Base-by-base conservation (phyloP, 2,888 invertebrate genomes). In the Philonicus albiceps region DNA sequence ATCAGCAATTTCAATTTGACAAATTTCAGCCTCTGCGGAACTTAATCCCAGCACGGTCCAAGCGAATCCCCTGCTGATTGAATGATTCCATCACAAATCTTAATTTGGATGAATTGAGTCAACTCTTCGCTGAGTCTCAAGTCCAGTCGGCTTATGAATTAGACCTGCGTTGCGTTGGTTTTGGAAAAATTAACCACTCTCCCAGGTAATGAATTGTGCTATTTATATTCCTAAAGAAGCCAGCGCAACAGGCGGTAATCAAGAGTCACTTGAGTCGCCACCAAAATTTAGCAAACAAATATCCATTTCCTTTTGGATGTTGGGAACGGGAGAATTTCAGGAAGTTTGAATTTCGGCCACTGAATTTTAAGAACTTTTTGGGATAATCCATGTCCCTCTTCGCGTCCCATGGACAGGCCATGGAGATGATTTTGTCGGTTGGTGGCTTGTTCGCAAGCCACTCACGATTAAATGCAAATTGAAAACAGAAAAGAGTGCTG, bases 391-490 rank as follows among this genome's bases (percentile, higher is more conserved):
- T 11, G 8, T 37, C 64, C 8, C 22, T 19, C 2, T 22, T 22
- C 64, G 27, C 1, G 22, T 27, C 64, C 73, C 3, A 22, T 64
- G 22, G 19, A 6, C 22, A 1, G 27, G 22, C 7, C 22, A 37
- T 40, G 22, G 76, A 19, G 19, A 37, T 22, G 43, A 76, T 76
- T 76, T 40, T 16, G 19, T 40, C 76, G 19, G 22, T 5, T n/a
- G n/a, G n/a, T 16, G n/a, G 19, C 40, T 76, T 76, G 76, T 40
- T 76, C 40, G 37, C 76, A 76, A 43, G n/a, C 76, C 16, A 13
- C 76, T 76, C 76, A 76, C 76, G 76, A 76, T 76, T 76, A 76
- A 74, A 76, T 76, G 40, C 76, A 76, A 76, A 76, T 74, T 74
- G 37, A 76, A 76, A 40, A 76, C 64, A 64, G 64, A 64, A 64